These are phyloP conservation scores for Argyra leucocephala DNA, from an alignment of 2,888 invertebrate species.

Conservation along the genomic window DNA sequence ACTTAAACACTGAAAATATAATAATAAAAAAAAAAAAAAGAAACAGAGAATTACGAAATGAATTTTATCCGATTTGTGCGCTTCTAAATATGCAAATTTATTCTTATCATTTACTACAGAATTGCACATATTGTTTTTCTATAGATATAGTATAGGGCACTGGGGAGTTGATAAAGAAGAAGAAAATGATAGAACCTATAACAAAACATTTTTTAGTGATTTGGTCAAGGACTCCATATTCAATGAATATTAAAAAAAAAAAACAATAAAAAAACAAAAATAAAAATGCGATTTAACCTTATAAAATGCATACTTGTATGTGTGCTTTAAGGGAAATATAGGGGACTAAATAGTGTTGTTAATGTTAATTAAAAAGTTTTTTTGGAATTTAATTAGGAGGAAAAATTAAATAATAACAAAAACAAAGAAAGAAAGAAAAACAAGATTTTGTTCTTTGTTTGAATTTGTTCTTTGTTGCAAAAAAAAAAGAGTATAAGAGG, in stretches of 20 bases:
- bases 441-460: neutral
- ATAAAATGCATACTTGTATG: neutral
- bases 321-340: neutral
- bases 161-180: no score
- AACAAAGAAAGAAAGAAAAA: neutral
- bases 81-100: constrained; percentile 3
- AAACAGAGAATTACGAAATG: neutral
- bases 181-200: neutral
- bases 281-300: neutral
- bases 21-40: neutral
- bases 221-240: neutral
- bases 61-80: neutral
- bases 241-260: neutral
- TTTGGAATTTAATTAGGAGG: neutral
- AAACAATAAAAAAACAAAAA: neutral
- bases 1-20: neutral
- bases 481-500: no score
- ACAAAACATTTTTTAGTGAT: neutral
- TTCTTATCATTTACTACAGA: neutral
- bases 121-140: neutral
- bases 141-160: neutral
- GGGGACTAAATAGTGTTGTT: neutral
- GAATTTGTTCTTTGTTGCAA: neutral
- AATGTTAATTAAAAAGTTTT: neutral
- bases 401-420: neutral